Conservation (phyloP, 2,888 invertebrate species). For the Tholera decimalis region DNA sequence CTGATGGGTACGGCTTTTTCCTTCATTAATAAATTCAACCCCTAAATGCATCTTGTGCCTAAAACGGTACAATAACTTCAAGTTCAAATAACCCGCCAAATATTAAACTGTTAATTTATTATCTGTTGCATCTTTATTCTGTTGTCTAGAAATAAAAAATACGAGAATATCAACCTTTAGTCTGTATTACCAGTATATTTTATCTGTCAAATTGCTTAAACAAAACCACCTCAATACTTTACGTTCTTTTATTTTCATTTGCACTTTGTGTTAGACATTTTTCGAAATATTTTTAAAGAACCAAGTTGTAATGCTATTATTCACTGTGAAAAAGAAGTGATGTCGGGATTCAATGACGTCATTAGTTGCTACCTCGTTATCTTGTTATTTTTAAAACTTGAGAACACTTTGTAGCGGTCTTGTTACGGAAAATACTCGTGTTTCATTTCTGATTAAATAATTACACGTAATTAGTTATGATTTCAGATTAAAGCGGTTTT, state of each 20-base stretch:
- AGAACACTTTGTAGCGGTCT: slow-evolving; percentile 41
- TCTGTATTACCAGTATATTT: not conserved
- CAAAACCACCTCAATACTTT: not conserved
- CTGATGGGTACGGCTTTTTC: too few species aligned
- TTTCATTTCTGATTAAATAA: slow-evolving; percentile 24
- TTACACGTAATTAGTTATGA: slow-evolving; percentile 23
- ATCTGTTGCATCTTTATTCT: too few species aligned
- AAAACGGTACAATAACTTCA: too few species aligned
- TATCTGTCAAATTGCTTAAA: not conserved
- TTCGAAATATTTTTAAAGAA: slow-evolving; percentile 2
- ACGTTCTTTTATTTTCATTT: not conserved
- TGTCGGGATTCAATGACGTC: slow-evolving; percentile 53
- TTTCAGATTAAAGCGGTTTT: not conserved
- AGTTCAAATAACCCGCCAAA: too few species aligned
- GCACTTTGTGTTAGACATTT: not conserved
- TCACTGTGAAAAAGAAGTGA: slow-evolving; percentile 32
- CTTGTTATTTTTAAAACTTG: slow-evolving; percentile 46
- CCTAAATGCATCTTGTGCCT: too few species aligned
- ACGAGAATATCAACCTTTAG: too few species aligned
- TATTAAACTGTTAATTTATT: too few species aligned
- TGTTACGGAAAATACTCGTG: slow-evolving; percentile 33
- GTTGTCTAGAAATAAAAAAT: too few species aligned
- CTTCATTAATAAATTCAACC: too few species aligned
- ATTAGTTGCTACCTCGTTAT: slow-evolving; percentile 44
- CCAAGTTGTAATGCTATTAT: slow-evolving; percentile 16